phyloP scores from a whole-genome alignment of 2,797 vertebrate genomes.

The Chrosomus eos region DNA sequence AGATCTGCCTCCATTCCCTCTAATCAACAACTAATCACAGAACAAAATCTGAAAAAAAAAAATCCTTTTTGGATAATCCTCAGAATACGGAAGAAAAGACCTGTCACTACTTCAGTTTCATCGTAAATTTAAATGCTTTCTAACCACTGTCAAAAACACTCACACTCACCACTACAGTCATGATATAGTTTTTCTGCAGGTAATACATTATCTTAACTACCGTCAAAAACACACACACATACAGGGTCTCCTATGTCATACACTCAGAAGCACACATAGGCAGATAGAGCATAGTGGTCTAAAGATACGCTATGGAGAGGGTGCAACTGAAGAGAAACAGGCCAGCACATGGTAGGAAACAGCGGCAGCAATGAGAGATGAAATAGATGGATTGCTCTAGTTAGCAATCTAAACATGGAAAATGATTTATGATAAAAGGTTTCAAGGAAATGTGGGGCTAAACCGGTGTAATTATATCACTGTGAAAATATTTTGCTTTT shows the following conservation, averaged over 20 bases:
- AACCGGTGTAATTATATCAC: slow-evolving; percentile 26
- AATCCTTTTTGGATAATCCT: too few relatives aligned
- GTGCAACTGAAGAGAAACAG: slow-evolving; percentile 22
- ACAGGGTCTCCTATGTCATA: not conserved
- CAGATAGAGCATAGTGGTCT: slow-evolving; percentile 6
- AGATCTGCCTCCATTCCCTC: not conserved
- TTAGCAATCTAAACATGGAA: slow-evolving; percentile 47
- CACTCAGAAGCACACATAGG: slow-evolving; percentile 6
- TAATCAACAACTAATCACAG: not conserved
- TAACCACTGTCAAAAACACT: slow-evolving; percentile 11
- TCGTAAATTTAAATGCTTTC: not conserved
- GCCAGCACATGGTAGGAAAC: slow-evolving; percentile 23
- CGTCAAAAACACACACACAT: not conserved
- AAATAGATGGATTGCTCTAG: slow-evolving; percentile 46
- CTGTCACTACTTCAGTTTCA: not conserved
- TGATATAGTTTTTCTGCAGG: not conserved
- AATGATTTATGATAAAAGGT: slow-evolving; percentile 44
- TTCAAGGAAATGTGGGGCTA: slow-evolving; percentile 24
- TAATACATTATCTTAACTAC: not conserved
- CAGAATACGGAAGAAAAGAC: not conserved
- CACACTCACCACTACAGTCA: not conserved
- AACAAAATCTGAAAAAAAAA: not conserved
- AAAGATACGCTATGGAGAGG: slow-evolving; percentile 26
- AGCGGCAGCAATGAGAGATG: slow-evolving; percentile 27
- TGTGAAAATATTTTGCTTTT: slow-evolving; percentile 34